A percentile compares a stretch with the other conserved stretches of the same genome.
Conservation (phyloP, 2,888 invertebrate genomes). For the Dynastes grantii region DNA sequence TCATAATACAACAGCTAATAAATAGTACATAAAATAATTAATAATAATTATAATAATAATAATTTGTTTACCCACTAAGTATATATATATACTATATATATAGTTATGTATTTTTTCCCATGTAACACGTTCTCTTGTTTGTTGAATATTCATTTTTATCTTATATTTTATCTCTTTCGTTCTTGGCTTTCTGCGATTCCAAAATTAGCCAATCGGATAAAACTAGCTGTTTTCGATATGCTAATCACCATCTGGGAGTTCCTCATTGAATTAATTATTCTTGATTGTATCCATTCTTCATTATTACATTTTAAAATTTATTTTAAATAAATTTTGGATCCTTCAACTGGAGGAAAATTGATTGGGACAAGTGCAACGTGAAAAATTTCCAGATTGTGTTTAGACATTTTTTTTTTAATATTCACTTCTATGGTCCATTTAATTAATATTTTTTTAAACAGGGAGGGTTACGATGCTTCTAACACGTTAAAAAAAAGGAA, state of each 20-base stretch:
- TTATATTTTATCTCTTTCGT: neutral
- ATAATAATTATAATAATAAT: constrained; percentile 8
- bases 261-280: constrained; percentile 1
- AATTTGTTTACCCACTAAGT: constrained; percentile 29
- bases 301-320: no score
- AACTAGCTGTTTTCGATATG: neutral
- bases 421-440: neutral
- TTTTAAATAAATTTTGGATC: no score
- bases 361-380: no score
- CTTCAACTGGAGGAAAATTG: no score
- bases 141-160: neutral
- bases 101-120: neutral
- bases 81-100: constrained; percentile 20
- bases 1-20: constrained; percentile 34
- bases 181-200: constrained; percentile 23
- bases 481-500: neutral
- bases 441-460: neutral
- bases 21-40: constrained; percentile 37
- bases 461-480: neutral
- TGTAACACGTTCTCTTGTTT: neutral
- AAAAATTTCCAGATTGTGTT: no score
- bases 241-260: constrained; percentile 4
- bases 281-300: neutral
- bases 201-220: constrained; percentile 51
- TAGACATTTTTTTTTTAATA: no score